A percentile compares a stretch with the other conserved stretches of the same genome.
These are phyloP conservation scores for Adoxophyes honmai DNA, from an alignment of 1,140 invertebrate species.

Conservation along the genomic window DNA sequence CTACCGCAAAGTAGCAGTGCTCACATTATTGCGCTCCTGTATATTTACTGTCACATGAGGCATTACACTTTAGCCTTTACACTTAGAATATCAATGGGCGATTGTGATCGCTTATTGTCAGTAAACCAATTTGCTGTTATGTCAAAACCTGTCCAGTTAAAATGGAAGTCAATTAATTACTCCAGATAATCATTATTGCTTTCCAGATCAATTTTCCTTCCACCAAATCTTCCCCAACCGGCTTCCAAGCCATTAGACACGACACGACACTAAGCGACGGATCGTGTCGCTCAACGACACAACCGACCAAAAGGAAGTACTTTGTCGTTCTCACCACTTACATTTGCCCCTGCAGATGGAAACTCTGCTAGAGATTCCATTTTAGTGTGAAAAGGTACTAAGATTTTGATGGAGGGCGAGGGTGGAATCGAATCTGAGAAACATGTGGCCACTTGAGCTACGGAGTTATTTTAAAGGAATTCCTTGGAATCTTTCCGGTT, in stretches of 20 bases:
- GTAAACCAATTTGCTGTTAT: too few species aligned
- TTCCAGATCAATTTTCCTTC: not conserved
- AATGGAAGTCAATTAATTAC: too few species aligned
- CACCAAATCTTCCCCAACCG: not conserved
- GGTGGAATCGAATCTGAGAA: constrained; percentile 6
- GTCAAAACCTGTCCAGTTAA: too few species aligned
- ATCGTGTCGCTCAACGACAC: constrained; percentile 1
- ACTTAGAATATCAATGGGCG: too few species aligned
- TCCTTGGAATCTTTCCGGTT: not conserved
- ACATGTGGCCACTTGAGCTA: constrained; percentile 3
- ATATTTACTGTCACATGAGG: too few species aligned
- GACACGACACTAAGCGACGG: constrained; percentile 11
- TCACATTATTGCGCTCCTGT: too few species aligned
- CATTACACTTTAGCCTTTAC: too few species aligned
- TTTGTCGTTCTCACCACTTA: not conserved
- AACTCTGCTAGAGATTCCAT: not conserved
- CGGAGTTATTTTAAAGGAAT: constrained; percentile 14
- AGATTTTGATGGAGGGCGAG: not conserved
- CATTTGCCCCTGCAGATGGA: not conserved
- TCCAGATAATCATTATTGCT: too few species aligned
- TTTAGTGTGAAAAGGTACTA: not conserved
- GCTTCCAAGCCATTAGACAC: constrained; percentile 6
- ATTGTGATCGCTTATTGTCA: too few species aligned
- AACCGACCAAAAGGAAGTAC: not conserved
- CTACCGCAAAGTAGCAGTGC: too few species aligned